Conservation (phyloP, 2,888 invertebrate species). For the Drosophila borealis region DNA sequence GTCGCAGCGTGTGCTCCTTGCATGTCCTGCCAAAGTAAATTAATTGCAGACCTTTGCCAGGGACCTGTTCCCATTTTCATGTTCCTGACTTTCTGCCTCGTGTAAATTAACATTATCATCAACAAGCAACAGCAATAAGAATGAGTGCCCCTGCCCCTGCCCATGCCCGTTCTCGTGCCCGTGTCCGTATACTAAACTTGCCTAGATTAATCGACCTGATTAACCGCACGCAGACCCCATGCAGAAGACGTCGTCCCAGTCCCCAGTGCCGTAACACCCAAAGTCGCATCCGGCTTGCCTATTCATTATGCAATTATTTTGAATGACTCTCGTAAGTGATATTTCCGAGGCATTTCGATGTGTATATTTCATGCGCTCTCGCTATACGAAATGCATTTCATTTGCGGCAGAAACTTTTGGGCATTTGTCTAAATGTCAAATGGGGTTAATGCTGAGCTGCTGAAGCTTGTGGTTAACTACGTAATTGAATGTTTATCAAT, state of each 20-base stretch:
- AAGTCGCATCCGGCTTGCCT: conserved; percentile 43
- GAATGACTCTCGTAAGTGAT: conserved; percentile 82
- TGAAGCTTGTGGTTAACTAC: not conserved
- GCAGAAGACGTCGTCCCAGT: not conserved
- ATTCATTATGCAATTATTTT: conserved; percentile 82
- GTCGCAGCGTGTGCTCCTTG: conserved; percentile 62
- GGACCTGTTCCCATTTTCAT: conserved; percentile 43
- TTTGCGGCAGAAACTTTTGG: conserved; percentile 3
- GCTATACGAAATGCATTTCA: conserved; percentile 29
- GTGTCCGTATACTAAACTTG: conserved; percentile 46
- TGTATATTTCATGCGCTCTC: conserved; percentile 35
- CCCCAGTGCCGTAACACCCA: conserved; percentile 1
- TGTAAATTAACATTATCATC: conserved; percentile 79
- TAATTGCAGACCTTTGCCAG: conserved; percentile 64
- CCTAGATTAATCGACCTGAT: conserved; percentile 80
- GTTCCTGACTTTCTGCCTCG: conserved; percentile 39
- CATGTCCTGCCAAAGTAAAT: conserved; percentile 79
- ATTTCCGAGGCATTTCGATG: conserved; percentile 61
- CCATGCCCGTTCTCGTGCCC: not conserved
- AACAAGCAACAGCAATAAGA: conserved; percentile 45
- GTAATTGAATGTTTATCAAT: not conserved
- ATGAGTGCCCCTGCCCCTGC: conserved; percentile 24
- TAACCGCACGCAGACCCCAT: conserved; percentile 61
- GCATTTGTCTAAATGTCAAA: conserved; percentile 11
- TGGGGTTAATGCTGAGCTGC: conserved; percentile 5